phyloP scores from a whole-genome alignment of 1,140 invertebrate genomes.

The Drosophila pseudoobscura region DNA sequence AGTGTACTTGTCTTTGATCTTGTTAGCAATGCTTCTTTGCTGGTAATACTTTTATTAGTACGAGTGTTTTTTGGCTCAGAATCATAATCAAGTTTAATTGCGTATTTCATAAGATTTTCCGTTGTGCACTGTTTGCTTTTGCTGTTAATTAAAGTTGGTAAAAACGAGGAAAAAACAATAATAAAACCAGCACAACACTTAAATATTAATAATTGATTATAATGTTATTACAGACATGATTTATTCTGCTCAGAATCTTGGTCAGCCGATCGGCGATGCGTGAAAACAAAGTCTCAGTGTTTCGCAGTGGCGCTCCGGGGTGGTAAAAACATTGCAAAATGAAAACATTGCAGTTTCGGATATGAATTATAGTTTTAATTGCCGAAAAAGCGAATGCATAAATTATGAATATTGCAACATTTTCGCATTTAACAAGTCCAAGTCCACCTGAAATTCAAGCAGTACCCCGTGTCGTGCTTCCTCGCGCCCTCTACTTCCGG shows the following conservation, averaged over 20 bases:
- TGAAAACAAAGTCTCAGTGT: conserved; percentile 43
- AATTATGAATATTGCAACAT: conserved; percentile 61
- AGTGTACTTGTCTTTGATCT: conserved; percentile 35
- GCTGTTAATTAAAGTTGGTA: conserved; percentile 66
- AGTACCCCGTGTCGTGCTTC: neutral
- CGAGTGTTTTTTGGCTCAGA: conserved; percentile 18
- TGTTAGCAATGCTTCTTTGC: conserved; percentile 22
- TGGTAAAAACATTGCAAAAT: conserved; percentile 57
- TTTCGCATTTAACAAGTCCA: conserved; percentile 26
- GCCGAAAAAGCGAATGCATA: conserved; percentile 55
- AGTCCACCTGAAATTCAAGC: neutral
- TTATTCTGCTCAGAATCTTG: conserved; percentile 73
- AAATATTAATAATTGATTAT: conserved; percentile 78
- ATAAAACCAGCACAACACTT: conserved; percentile 64
- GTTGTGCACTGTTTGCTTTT: conserved; percentile 74
- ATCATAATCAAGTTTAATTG: conserved; percentile 62
- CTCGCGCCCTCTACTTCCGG: conserved; percentile 48
- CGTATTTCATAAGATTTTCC: conserved; percentile 72
- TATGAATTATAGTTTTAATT: conserved; percentile 46
- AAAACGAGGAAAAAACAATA: conserved; percentile 32
- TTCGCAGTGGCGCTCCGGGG: too few relatives aligned
- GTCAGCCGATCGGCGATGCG: conserved; percentile 62
- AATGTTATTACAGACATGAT: conserved; percentile 70
- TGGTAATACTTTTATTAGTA: conserved; percentile 12
- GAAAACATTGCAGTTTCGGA: conserved; percentile 40